Evolutionary conservation across 2,113 vertebrate genomes (phyloP).

Genomic region (Rhinogobius similis): DNA sequence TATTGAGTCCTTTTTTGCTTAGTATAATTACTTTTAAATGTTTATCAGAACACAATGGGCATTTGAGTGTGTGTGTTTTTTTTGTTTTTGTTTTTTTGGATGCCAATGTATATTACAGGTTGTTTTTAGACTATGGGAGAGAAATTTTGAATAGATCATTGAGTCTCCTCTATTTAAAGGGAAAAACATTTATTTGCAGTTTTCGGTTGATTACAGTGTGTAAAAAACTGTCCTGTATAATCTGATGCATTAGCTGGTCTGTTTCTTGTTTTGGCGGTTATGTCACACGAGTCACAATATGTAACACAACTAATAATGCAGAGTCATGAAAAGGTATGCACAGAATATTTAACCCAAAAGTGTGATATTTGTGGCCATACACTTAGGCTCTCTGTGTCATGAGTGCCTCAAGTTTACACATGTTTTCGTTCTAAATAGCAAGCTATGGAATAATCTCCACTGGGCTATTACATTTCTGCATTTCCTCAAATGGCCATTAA

Average conservation of each 20-base stretch:
- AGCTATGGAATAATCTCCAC: background rate
- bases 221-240: background rate
- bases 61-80: too few species aligned
- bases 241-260: background rate
- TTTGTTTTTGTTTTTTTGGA: too few species aligned
- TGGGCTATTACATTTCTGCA: slow-evolving; percentile 3
- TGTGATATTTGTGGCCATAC: background rate
- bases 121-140: too few species aligned
- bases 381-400: background rate
- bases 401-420: background rate
- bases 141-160: too few species aligned
- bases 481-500: slow-evolving; percentile 4
- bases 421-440: slow-evolving; percentile 1
- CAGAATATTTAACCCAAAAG: background rate
- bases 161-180: too few species aligned
- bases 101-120: too few species aligned
- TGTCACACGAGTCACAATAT: background rate
- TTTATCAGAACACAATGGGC: too few species aligned
- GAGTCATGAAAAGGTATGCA: background rate
- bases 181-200: too few species aligned
- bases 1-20: too few species aligned
- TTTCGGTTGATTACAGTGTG: too few species aligned
- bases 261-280: background rate
- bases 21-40: too few species aligned
- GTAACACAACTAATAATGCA: background rate